Evolutionary conservation across 2,888 invertebrate genomes (phyloP), one percentile per base, ranked within the genome.

Genomic region (Euzetes globulus): DNA sequence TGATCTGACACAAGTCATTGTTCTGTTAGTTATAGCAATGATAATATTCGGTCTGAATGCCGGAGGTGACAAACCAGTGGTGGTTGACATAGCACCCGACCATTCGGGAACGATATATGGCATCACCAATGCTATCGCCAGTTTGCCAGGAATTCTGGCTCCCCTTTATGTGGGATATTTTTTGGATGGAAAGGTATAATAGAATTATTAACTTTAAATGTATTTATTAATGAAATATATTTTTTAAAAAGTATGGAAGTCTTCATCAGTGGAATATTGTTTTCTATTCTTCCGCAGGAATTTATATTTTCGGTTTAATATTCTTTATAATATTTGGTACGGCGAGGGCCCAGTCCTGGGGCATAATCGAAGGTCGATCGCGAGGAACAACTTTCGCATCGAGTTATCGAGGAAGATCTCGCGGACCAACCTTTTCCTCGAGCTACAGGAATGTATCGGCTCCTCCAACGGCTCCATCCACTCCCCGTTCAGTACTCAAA

Each of bases 41-140:
- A 74, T 75, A 25, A 77, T 78, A 72, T 79, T 78, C 63, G 79
- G 79, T 1, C 91, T 91, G 79, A 91, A 92, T 15, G 78, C 77
- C 13, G 79, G 79, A 22, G 79, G 79, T n/a, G 78, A 79, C 33
- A 77, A 78, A 13, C 78, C 79, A 0, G 76, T 77, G 13, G 77
- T 78, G 13, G 77, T 79, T 13, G 79, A 79, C 63, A 77, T 79
- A 25, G 79, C 79, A 1, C 79, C 79, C n/a, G 77, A 77, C 58
- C 75, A 77, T 74, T 45, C 55, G 52, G 79, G 79, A 22, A 76
- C 77, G 19, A 77, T 79, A 19, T 79, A 77, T 58, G 79, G 79
- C 25, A 72, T 79, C 33, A 77, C 78, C 4, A 77, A 76, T 52
- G 76, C 77, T 9, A 41, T 79, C 11, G 78, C 77, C 19, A 75